A percentile compares a stretch with the other conserved stretches of the same genome.
Conservation (phyloP, 2,888 invertebrate genomes). For the Melipona beecheii region DNA sequence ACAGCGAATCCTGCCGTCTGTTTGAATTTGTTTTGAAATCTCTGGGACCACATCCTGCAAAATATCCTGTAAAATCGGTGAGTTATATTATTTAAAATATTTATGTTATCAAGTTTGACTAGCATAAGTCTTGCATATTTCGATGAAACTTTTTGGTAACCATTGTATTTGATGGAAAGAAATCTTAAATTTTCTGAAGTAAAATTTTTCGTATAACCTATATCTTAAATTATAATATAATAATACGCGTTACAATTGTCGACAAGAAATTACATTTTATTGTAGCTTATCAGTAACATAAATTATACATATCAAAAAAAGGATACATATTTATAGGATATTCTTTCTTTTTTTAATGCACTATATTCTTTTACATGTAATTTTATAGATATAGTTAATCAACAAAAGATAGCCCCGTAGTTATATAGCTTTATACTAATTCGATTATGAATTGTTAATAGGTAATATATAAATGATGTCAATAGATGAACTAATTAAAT, state of each 20-base stretch:
- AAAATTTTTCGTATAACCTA: neutral
- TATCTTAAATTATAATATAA: neutral
- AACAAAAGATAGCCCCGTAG: too few species aligned
- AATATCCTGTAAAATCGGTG: conserved; percentile 28
- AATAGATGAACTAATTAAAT: neutral
- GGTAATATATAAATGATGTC: too few species aligned
- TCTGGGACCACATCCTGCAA: neutral
- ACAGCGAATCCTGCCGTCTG: neutral
- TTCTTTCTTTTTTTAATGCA: neutral
- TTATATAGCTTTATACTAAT: too few species aligned
- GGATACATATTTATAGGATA: neutral
- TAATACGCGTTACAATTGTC: neutral
- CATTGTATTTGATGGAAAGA: neutral
- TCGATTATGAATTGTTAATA: too few species aligned
- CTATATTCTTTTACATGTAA: neutral
- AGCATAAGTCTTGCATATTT: neutral
- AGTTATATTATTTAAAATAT: neutral
- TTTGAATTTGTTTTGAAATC: conserved; percentile 18
- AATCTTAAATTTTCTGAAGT: neutral
- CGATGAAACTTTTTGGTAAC: neutral
- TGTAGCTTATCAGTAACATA: neutral
- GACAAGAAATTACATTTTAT: neutral
- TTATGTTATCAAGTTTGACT: neutral
- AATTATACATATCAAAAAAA: neutral
- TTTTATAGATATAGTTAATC: too few species aligned